Evolutionary conservation across 2,113 vertebrate genomes (phyloP).

Genomic region (Prionailurus viverrinus): DNA sequence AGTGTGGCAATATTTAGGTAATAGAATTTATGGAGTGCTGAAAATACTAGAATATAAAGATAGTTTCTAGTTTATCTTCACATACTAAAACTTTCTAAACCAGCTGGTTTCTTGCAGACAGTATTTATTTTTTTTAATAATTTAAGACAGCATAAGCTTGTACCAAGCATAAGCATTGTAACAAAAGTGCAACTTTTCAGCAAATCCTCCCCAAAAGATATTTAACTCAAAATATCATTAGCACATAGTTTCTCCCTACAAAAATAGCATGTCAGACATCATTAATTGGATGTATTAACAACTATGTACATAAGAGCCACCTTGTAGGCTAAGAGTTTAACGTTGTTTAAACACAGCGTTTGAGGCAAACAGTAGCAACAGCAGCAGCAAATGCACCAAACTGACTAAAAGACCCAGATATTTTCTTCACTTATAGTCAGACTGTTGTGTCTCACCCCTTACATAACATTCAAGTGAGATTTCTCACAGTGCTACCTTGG

Average conservation of each 20-base stretch:
- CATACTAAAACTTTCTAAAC: conserved; percentile 89
- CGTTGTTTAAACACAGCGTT: conserved; percentile 93
- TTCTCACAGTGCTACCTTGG: conserved; percentile 92
- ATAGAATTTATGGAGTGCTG: conserved; percentile 89
- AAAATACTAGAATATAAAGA: conserved; percentile 90
- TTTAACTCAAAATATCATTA: conserved; percentile 93
- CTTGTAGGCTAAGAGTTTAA: conserved; percentile 89
- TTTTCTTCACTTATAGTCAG: conserved; percentile 83
- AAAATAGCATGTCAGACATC: conserved; percentile 96
- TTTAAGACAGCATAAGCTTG: conserved; percentile 97
- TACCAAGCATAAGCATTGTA: conserved; percentile 93
- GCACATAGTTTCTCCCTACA: conserved; percentile 91
- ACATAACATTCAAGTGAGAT: conserved; percentile 91
- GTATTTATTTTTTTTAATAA: conserved; percentile 96
- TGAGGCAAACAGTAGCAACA: conserved; percentile 93
- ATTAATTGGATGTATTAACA: conserved; percentile 95
- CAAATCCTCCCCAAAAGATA: conserved; percentile 90
- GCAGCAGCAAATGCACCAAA: conserved; percentile 92
- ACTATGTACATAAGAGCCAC: conserved; percentile 95
- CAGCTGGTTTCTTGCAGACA: conserved; percentile 90
- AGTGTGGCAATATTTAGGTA: conserved; percentile 89
- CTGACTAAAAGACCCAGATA: conserved; percentile 85
- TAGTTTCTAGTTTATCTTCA: conserved; percentile 87
- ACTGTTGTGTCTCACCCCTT: conserved; percentile 91
- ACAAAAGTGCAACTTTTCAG: conserved; percentile 97